Evolutionary conservation across 2,797 vertebrate genomes (phyloP).

Genomic region (Dromococcyx pavoninus): DNA sequence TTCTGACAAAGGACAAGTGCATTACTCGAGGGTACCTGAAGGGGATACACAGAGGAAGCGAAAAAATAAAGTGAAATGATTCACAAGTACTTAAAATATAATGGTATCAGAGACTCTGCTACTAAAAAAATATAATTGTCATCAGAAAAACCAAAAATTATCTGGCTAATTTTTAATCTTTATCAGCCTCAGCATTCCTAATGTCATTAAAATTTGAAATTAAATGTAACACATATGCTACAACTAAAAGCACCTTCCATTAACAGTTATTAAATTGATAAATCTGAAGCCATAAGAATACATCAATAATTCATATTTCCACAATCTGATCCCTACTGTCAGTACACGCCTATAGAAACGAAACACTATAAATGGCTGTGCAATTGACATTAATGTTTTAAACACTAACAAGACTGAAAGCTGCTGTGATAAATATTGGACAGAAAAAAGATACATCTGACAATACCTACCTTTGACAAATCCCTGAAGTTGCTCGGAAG

Average conservation of each 20-base stretch:
- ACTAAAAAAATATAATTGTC: background rate
- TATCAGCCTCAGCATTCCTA: background rate
- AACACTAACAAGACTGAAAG: background rate
- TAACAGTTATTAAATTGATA: background rate
- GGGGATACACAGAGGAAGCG: background rate
- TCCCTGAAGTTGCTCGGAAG: constrained; percentile 99
- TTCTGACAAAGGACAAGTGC: background rate
- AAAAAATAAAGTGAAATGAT: background rate
- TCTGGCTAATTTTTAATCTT: background rate
- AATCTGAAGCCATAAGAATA: background rate
- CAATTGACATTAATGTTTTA: background rate
- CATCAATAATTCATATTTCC: background rate
- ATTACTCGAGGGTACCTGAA: background rate
- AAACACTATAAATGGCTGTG: background rate
- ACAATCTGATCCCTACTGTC: background rate
- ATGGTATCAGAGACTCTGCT: background rate
- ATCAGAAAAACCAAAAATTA: background rate
- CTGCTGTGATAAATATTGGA: background rate
- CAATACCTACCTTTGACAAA: constrained; percentile 90
- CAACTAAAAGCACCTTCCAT: background rate
- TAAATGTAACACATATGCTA: background rate
- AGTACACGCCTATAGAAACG: background rate
- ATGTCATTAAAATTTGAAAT: background rate
- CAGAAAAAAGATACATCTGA: background rate
- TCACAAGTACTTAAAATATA: background rate